Evolutionary conservation across 2,888 invertebrate species (phyloP), one percentile per base, ranked within the genome.

Genomic region (Sphaerolaimus hirsutus): DNA sequence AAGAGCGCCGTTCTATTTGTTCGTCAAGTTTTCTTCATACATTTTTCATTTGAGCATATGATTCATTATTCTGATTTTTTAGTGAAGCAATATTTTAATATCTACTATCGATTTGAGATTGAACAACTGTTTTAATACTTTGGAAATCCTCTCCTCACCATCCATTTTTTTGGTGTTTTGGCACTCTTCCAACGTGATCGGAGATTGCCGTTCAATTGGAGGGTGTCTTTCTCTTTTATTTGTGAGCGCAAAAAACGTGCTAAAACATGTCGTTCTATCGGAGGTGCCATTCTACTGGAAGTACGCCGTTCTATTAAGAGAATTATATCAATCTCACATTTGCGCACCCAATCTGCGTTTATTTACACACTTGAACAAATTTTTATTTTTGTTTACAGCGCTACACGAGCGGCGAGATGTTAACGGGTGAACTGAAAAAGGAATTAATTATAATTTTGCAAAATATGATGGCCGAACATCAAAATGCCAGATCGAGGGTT

Each of bases 391-490:
- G 7, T 23, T 61, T 66, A 12, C 58, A 81, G 73, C 75, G 76
- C 50, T 89, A 89, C 62, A 74, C 79, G 43, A 77, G 76, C 53
- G 97, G 97, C 2, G 75, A 76, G 58, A 68, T 99, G 67, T 66
- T 97, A 32, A 91, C 91, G 0, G 93, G 97, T 0, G 81, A 89
- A 64, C 70, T 97, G 48, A 99, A 99, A 66, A 82, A 82, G 61
- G 71, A 82, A 54, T 74, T 91, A 4, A 82, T 91, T 54, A 78
- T 79, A 38, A 68, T 76, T 32, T 60, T 83, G 23, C 77, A 79
- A 32, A 78, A 79, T 2, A 71, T 86, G 50, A 73, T 91, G 1
- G 25, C 12, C 72, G 74, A 74, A 43, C 86, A 89, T 68, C 84
- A 89, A 69, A 73, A 76, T n/a, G n/a, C n/a, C n/a, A n/a, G n/a